These are phyloP conservation scores for Zaprionus inermis DNA, from an alignment of 1,140 invertebrate genomes.

Conservation along the genomic window DNA sequence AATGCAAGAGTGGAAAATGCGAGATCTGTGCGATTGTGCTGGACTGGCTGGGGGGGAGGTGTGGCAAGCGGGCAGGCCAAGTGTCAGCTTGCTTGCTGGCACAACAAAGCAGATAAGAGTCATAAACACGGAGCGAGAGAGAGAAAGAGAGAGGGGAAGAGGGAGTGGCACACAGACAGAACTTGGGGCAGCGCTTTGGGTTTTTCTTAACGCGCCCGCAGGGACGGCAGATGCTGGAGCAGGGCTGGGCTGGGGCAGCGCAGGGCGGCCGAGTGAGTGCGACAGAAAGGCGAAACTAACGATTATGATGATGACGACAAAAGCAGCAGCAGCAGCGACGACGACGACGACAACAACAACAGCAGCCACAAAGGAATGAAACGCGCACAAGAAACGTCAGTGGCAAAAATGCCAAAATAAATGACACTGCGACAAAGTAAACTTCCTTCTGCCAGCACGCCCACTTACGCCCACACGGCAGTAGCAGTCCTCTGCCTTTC, in stretches of 20 bases:
- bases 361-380: not conserved
- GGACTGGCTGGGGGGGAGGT: not conserved
- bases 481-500: not conserved
- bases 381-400: slow-evolving; percentile 46
- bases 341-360: slow-evolving; percentile 6
- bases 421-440: slow-evolving; percentile 81
- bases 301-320: slow-evolving; percentile 77
- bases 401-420: slow-evolving; percentile 75
- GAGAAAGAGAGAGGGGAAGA: slow-evolving; percentile 2
- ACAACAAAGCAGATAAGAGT: slow-evolving; percentile 73
- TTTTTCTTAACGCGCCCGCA: slow-evolving; percentile 43
- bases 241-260: not conserved
- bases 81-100: slow-evolving; percentile 45
- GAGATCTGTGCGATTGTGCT: not conserved
- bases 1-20: slow-evolving; percentile 68
- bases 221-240: not conserved
- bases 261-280: slow-evolving; percentile 18
- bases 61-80: not conserved
- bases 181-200: slow-evolving; percentile 27
- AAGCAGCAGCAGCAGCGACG: slow-evolving; percentile 29
- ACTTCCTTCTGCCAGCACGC: slow-evolving; percentile 53
- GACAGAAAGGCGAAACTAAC: slow-evolving; percentile 57
- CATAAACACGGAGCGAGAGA: slow-evolving; percentile 65
- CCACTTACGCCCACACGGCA: slow-evolving; percentile 27
- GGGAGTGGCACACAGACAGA: not conserved